Conservation (phyloP, 2,888 invertebrate genomes). For the Lasioglossum pauxillum region DNA sequence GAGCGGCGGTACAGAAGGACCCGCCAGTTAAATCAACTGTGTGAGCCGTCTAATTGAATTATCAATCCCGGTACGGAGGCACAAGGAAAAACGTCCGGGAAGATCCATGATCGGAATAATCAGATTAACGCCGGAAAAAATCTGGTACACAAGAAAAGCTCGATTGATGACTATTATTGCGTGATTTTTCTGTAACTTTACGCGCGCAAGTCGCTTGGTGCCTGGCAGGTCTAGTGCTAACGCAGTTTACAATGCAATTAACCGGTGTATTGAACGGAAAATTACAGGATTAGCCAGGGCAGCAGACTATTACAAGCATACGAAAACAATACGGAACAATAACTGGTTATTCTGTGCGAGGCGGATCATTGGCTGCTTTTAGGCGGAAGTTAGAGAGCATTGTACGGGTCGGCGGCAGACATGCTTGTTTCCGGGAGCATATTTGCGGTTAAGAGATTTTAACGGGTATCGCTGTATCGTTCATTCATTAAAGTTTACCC, state of each 20-base stretch:
- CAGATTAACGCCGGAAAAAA: conserved; percentile 62
- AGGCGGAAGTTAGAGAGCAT: conserved; percentile 43
- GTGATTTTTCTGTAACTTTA: too few species aligned
- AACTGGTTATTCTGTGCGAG: conserved; percentile 25
- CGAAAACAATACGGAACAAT: conserved; percentile 20
- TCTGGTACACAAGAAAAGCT: conserved; percentile 30
- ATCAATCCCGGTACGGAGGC: conserved; percentile 71
- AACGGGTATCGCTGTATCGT: conserved; percentile 63
- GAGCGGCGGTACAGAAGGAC: conserved; percentile 69
- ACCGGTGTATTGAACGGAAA: conserved; percentile 23
- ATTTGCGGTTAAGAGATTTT: conserved; percentile 71
- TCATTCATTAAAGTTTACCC: conserved; percentile 72
- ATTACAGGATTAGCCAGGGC: neutral
- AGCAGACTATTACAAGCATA: neutral
- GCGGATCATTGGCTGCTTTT: conserved; percentile 32
- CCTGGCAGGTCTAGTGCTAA: neutral
- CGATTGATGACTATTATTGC: conserved; percentile 23
- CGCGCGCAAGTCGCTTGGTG: neutral
- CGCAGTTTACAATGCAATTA: neutral
- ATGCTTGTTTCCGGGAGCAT: conserved; percentile 55
- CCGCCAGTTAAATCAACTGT: conserved; percentile 78
- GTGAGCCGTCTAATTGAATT: conserved; percentile 76
- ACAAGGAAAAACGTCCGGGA: conserved; percentile 54
- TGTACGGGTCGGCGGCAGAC: conserved; percentile 34
- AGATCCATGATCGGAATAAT: conserved; percentile 72